A percentile compares a stretch with the other conserved stretches of the same genome.
phyloP scores from a whole-genome alignment of 2,888 invertebrate genomes.

The Metellina segmentata region DNA sequence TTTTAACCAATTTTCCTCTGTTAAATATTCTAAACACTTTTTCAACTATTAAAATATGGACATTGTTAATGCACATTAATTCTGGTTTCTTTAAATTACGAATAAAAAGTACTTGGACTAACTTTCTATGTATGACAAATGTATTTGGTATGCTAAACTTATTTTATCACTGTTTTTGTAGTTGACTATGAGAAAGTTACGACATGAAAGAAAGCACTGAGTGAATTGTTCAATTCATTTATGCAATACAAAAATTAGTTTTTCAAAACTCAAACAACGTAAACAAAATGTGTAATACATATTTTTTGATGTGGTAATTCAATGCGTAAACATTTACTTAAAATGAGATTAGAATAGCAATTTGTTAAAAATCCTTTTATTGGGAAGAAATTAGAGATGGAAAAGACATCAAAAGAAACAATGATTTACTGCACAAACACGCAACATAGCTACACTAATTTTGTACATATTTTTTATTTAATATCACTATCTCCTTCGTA shows the following conservation, averaged over 20 bases:
- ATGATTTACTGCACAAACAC: background rate
- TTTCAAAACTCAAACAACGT: background rate
- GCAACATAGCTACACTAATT: background rate
- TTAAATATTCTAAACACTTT: background rate
- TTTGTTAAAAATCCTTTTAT: background rate
- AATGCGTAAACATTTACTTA: too few relatives aligned
- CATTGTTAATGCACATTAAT: background rate
- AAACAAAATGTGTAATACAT: too few relatives aligned
- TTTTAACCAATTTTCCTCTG: too few relatives aligned
- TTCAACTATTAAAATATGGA: background rate
- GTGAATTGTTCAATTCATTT: too few relatives aligned
- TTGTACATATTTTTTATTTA: conserved; percentile 4
- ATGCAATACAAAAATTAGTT: too few relatives aligned
- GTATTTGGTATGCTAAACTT: too few relatives aligned
- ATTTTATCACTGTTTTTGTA: too few relatives aligned
- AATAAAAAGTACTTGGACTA: background rate
- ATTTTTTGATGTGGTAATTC: too few relatives aligned
- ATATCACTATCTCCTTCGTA: conserved; percentile 52
- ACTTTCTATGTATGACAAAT: background rate
- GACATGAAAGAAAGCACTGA: too few relatives aligned
- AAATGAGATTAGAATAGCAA: background rate
- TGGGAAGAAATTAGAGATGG: background rate
- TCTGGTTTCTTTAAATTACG: background rate
- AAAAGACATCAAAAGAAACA: background rate
- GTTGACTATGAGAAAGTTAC: too few relatives aligned